Evolutionary conservation across 2,797 vertebrate genomes (phyloP).

Genomic region (Falco cherrug): DNA sequence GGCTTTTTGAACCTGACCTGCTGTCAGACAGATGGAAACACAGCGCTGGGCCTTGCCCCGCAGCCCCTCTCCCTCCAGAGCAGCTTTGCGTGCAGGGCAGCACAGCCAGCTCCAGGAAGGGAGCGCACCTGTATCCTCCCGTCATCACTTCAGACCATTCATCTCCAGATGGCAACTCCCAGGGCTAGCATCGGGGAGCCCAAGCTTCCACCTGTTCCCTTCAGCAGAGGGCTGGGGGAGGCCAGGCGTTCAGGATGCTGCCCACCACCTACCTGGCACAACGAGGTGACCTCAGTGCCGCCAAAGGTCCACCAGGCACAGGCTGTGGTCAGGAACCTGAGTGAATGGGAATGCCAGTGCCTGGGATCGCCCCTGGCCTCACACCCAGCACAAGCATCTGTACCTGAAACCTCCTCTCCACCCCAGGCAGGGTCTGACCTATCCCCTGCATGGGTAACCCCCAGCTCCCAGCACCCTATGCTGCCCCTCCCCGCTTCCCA

Average conservation of each 20-base stretch:
- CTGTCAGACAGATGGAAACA: background rate
- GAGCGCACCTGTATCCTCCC: background rate
- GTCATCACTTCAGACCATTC: background rate
- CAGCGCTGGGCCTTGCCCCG: background rate
- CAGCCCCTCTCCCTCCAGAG: background rate
- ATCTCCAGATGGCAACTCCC: background rate
- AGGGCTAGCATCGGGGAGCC: background rate
- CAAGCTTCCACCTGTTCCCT: background rate
- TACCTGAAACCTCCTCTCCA: background rate
- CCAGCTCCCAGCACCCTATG: background rate
- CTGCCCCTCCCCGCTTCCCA: rapidly evolving
- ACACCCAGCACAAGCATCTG: background rate
- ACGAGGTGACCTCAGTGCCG: rapidly evolving
- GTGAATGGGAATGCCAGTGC: rapidly evolving
- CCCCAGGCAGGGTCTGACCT: background rate
- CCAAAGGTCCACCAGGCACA: rapidly evolving
- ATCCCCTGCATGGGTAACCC: rapidly evolving
- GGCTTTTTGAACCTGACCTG: background rate
- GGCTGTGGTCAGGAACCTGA: rapidly evolving
- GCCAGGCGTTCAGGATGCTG: rapidly evolving
- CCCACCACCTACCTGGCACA: background rate
- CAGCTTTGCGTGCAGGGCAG: background rate
- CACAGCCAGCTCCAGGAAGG: rapidly evolving
- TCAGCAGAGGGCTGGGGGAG: background rate
- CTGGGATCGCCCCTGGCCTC: background rate